Base-by-base conservation (phyloP, 92 coral and sea anemone genomes). In the Meandrina meandrites region DNA sequence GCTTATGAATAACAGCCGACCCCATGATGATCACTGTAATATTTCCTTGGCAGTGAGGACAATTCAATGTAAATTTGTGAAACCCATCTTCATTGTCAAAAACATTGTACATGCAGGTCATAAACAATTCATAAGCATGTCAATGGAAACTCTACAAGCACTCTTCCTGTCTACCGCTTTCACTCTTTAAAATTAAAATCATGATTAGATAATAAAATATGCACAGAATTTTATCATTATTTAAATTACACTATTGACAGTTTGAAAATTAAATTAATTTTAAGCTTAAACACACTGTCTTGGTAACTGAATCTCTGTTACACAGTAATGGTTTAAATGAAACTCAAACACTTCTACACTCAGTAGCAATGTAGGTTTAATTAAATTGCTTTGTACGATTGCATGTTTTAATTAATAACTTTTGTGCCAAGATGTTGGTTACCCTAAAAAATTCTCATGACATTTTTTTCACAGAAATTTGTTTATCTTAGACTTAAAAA, bases 121-220 rank as follows among this genome's bases (percentile, higher is more conserved):
- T 85, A 78, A 85, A 85, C 5, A 85, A 85, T 85, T 85, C 7
- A 85, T 76, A 34, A 76, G 57, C 37, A 70, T 82, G 50, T 57
- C 57, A 36, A 74, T 85, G 82, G 53, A 32, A 85, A 85, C 47
- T 77, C 77, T 17, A 19, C 66, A 32, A 35, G 51, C 6, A 18
- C 14, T 13, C 81, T 77, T 76, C 76, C 40, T 76, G 73, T 64
- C 17, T 57, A 28, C 9, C 16, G 34, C 31, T 30, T 45, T 85
- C 58, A 57, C 62, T 22, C 9, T 32, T 53, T 50, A 21, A 72
- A 19, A 83, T 83, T 83, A 35, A 83, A 34, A 35, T 35, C 0
- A 12, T 64, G 81, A 68, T 31, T 64, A 31, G 16, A 73, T 19
- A 53, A 72, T 10, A 50, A 45, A 64, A 62, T 42, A 62, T 64